phyloP scores from a whole-genome alignment of 2,113 vertebrate species.

The Macheiramphus alcinus region DNA sequence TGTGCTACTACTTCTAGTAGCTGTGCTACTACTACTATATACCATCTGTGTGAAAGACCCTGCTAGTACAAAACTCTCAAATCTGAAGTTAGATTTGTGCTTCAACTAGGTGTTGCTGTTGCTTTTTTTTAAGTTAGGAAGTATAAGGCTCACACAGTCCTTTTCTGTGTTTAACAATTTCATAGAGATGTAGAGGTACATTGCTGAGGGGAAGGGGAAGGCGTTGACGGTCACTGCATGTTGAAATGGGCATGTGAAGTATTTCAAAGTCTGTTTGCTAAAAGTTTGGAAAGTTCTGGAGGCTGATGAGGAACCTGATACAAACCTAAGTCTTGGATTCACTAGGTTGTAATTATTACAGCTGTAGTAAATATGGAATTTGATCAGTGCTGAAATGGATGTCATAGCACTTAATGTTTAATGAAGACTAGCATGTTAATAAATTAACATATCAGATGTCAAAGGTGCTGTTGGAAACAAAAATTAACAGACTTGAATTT shows the following conservation, averaged over 20 bases:
- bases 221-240: not conserved
- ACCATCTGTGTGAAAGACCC: not conserved
- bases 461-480: not conserved
- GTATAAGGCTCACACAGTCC: not conserved
- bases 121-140: not conserved
- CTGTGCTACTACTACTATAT: not conserved
- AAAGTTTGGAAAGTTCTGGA: not conserved
- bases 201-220: not conserved
- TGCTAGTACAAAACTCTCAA: not conserved
- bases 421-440: not conserved
- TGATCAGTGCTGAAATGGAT: not conserved
- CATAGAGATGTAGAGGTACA: fast-evolving
- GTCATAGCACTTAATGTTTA: not conserved
- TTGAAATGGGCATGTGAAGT: not conserved
- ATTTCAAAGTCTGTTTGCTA: not conserved
- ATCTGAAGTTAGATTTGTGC: not conserved
- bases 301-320: not conserved
- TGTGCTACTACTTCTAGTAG: not conserved
- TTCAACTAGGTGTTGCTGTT: not conserved
- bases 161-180: not conserved
- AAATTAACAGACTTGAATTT: not conserved
- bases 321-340: not conserved
- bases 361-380: not conserved
- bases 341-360: not conserved
- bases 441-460: not conserved